Evolutionary conservation across 2,113 vertebrate genomes (phyloP).

Genomic region (Lutjanus erythropterus): DNA sequence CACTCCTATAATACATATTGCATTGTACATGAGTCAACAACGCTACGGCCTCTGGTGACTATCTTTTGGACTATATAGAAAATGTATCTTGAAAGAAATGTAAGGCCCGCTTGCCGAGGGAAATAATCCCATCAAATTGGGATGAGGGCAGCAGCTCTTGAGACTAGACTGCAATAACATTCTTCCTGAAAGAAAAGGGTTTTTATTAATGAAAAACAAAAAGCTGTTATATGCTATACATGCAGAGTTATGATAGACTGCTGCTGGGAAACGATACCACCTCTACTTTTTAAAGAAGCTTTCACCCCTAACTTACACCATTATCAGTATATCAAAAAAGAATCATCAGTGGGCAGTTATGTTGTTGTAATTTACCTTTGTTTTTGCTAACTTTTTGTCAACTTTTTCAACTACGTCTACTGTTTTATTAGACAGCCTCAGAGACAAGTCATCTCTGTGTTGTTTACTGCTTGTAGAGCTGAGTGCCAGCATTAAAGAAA

Average conservation of each 20-base stretch:
- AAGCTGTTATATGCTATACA: constrained; percentile 8
- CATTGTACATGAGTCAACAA: constrained; percentile 46
- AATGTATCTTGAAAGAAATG: constrained; percentile 54
- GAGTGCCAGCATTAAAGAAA: background rate
- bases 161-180: constrained; percentile 64
- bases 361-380: background rate
- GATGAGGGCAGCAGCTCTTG: constrained; percentile 60
- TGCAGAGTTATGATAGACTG: constrained; percentile 1
- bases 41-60: constrained; percentile 31
- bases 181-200: constrained; percentile 23
- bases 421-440: background rate
- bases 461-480: background rate
- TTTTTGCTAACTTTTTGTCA: background rate
- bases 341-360: background rate
- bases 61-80: constrained; percentile 41
- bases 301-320: background rate
- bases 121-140: constrained; percentile 72
- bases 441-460: background rate
- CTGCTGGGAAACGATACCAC: background rate
- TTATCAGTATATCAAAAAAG: background rate
- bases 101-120: constrained; percentile 45
- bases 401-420: background rate
- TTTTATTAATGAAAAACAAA: constrained; percentile 62
- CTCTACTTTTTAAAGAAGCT: constrained; percentile 6
- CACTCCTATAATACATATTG: constrained; percentile 48